phyloP scores from a whole-genome alignment of 2,888 invertebrate genomes.

The Ophion costatus region DNA sequence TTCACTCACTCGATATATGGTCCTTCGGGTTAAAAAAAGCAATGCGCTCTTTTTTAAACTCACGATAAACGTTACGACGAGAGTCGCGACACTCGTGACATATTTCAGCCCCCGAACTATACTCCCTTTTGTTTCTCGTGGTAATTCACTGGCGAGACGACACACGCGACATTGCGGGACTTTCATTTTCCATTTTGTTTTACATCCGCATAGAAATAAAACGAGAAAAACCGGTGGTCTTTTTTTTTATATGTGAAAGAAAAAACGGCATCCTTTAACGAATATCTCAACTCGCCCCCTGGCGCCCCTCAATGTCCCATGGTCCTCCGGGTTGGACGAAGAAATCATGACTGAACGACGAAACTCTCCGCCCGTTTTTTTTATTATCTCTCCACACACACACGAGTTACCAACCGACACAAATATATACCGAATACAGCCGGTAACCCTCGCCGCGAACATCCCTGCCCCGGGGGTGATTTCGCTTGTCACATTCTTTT shows the following conservation, averaged over 20 bases:
- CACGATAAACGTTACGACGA: neutral
- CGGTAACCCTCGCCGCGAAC: conserved; percentile 50
- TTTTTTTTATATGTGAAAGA: neutral
- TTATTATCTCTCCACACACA: conserved; percentile 18
- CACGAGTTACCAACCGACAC: neutral
- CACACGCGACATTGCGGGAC: conserved; percentile 18
- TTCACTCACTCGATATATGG: too few relatives aligned
- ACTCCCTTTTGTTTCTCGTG: conserved; percentile 26
- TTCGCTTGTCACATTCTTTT: conserved; percentile 72
- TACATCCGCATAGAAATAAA: conserved; percentile 21
- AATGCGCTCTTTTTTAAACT: too few relatives aligned
- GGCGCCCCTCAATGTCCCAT: conserved; percentile 37
- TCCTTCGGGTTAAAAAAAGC: too few relatives aligned
- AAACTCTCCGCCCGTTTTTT: conserved; percentile 61
- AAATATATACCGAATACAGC: neutral
- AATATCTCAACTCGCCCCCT: conserved; percentile 36
- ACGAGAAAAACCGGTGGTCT: neutral
- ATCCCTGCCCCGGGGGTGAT: conserved; percentile 69
- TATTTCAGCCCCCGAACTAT: neutral
- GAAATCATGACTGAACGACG: conserved; percentile 74
- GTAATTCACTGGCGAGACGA: conserved; percentile 62
- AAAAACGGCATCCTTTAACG: conserved; percentile 19
- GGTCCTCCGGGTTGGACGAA: conserved; percentile 65
- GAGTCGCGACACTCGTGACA: conserved; percentile 5
- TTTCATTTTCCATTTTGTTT: conserved; percentile 46